These are phyloP conservation scores for Diaprepes abbreviatus DNA, from an alignment of 2,888 invertebrate species.

Conservation along the genomic window DNA sequence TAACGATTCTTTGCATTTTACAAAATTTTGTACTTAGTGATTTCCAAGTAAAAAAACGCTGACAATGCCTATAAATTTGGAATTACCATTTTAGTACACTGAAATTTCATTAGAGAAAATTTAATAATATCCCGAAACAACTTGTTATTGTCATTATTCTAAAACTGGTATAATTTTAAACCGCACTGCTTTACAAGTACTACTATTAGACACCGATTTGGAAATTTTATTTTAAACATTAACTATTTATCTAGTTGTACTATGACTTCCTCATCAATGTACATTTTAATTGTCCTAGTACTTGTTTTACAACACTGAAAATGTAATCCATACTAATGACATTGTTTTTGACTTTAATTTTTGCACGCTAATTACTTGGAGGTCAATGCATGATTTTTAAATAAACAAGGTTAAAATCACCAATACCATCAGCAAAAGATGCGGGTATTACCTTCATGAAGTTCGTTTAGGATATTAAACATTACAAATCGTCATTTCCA, in stretches of 20 bases:
- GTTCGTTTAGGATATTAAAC: background rate
- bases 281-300: background rate
- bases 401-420: conserved; percentile 21
- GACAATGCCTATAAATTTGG: conserved; percentile 1
- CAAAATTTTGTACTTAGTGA: conserved; percentile 11
- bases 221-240: background rate
- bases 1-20: background rate
- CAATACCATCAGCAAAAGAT: background rate
- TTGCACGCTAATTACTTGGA: background rate
- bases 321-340: background rate
- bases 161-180: background rate
- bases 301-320: background rate
- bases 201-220: background rate
- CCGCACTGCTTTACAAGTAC: conserved; percentile 12
- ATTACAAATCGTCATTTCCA: too few relatives aligned
- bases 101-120: conserved; percentile 20
- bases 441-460: conserved; percentile 12
- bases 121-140: background rate
- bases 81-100: conserved; percentile 5
- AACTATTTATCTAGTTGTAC: background rate
- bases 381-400: conserved; percentile 16
- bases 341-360: conserved; percentile 1
- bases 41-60: background rate
- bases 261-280: background rate
- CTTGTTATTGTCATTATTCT: background rate